Evolutionary conservation across 1,140 invertebrate genomes (phyloP).

Genomic region (Polypedilum pembai): DNA sequence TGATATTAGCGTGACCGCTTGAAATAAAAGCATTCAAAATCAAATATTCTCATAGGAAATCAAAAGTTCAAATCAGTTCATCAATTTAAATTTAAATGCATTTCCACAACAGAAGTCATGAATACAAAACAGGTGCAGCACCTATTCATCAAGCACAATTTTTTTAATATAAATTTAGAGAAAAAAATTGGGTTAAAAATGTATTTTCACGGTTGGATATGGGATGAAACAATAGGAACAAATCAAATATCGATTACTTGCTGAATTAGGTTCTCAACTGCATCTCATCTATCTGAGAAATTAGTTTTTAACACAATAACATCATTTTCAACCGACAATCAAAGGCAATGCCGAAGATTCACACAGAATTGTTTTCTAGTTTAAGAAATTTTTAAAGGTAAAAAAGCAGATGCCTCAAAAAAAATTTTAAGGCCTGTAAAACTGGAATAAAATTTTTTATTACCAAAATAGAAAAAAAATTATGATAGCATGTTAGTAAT

Average conservation of each 20-base stretch:
- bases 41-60: no score
- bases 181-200: not conserved
- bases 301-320: not conserved
- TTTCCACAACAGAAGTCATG: no score
- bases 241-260: conserved; percentile 24
- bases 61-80: no score
- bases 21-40: no score
- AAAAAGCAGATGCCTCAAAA: not conserved
- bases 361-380: not conserved
- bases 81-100: no score
- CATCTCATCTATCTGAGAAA: not conserved
- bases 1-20: no score
- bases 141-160: no score
- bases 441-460: no score
- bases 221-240: not conserved
- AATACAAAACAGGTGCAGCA: no score
- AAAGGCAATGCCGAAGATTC: not conserved
- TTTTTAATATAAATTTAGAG: no score
- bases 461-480: no score
- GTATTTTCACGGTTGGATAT: not conserved
- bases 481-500: not conserved
- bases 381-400: not conserved
- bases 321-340: not conserved
- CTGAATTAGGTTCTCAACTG: not conserved
- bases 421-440: not conserved